A percentile compares a stretch with the other conserved stretches of the same genome.
Conservation (phyloP, 2,797 vertebrate species). For the Sciaenops ocellatus region DNA sequence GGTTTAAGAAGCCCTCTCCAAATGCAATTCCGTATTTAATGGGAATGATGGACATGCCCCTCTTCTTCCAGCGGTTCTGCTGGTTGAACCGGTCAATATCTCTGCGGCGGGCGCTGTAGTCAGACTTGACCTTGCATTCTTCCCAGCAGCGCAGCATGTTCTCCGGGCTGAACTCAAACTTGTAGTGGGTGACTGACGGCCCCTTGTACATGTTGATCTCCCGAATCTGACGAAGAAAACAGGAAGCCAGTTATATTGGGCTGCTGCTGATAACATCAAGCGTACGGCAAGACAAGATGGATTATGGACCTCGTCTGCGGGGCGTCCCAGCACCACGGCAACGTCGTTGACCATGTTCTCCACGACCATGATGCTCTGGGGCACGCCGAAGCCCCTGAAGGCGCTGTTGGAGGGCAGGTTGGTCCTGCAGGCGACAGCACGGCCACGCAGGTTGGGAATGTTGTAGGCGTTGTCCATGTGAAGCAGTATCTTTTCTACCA, state of each 20-base stretch:
- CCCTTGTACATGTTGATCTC: slow-evolving; percentile 93
- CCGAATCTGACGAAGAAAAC: slow-evolving; percentile 81
- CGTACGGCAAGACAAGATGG: accelerated
- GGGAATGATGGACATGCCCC: slow-evolving; percentile 89
- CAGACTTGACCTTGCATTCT: slow-evolving; percentile 85
- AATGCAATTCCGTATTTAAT: slow-evolving; percentile 91
- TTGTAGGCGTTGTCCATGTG: slow-evolving; percentile 83
- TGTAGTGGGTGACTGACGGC: slow-evolving; percentile 85
- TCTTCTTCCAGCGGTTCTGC: slow-evolving; percentile 91
- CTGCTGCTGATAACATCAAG: too few relatives aligned
- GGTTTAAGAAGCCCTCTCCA: slow-evolving; percentile 83
- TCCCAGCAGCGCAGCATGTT: slow-evolving; percentile 89
- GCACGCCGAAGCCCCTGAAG: slow-evolving; percentile 86
- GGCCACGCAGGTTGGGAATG: slow-evolving; percentile 81
- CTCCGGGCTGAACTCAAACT: slow-evolving; percentile 86
- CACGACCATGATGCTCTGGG: slow-evolving; percentile 77
- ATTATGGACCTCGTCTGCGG: slow-evolving; percentile 75
- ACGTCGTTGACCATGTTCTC: slow-evolving; percentile 85
- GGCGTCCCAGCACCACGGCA: slow-evolving; percentile 70
- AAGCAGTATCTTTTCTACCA: slow-evolving; percentile 80
- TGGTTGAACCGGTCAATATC: slow-evolving; percentile 85
- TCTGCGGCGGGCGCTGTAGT: slow-evolving; percentile 74
- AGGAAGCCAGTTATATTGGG: not conserved
- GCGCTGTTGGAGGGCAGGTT: slow-evolving; percentile 86
- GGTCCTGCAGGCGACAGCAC: slow-evolving; percentile 73